phyloP scores from a whole-genome alignment of 2,888 invertebrate species.

The Rhingia rostrata region DNA sequence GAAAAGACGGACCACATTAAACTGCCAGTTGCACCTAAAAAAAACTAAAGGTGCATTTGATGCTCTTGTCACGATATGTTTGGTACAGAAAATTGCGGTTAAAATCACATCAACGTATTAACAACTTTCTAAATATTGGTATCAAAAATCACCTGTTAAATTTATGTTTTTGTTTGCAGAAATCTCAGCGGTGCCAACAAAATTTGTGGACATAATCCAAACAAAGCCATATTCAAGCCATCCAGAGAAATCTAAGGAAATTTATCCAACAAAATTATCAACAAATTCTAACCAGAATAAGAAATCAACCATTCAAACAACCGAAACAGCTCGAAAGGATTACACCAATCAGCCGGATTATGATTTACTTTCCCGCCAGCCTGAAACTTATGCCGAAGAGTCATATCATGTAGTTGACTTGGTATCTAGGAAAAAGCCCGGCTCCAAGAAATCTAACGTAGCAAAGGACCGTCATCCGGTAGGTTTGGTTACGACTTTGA shows the following conservation, averaged over 20 bases:
- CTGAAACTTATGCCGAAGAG: slow-evolving; percentile 92
- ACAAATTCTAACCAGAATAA: slow-evolving; percentile 48
- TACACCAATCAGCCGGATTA: slow-evolving; percentile 92
- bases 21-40: too few relatives aligned
- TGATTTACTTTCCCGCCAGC: slow-evolving; percentile 92
- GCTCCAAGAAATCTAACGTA: slow-evolving; percentile 78
- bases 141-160: neutral
- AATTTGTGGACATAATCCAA: slow-evolving; percentile 75
- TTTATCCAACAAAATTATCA: slow-evolving; percentile 72
- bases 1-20: too few relatives aligned
- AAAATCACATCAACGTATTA: too few relatives aligned
- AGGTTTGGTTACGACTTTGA: slow-evolving; percentile 92
- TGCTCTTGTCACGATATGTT: too few relatives aligned
- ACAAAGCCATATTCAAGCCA: slow-evolving; percentile 73
- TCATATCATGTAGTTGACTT: slow-evolving; percentile 92
- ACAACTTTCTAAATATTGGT: too few relatives aligned
- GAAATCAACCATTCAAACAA: slow-evolving; percentile 36
- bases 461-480: slow-evolving; percentile 87
- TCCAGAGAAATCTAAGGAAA: slow-evolving; percentile 59
- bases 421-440: slow-evolving; percentile 75
- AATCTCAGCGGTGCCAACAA: slow-evolving; percentile 44
- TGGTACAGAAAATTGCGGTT: too few relatives aligned
- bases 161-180: slow-evolving; percentile 14
- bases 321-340: slow-evolving; percentile 84
- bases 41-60: too few relatives aligned